Base-by-base conservation (phyloP, 2,113 vertebrate species). In the Ictidomys tridecemlineatus region DNA sequence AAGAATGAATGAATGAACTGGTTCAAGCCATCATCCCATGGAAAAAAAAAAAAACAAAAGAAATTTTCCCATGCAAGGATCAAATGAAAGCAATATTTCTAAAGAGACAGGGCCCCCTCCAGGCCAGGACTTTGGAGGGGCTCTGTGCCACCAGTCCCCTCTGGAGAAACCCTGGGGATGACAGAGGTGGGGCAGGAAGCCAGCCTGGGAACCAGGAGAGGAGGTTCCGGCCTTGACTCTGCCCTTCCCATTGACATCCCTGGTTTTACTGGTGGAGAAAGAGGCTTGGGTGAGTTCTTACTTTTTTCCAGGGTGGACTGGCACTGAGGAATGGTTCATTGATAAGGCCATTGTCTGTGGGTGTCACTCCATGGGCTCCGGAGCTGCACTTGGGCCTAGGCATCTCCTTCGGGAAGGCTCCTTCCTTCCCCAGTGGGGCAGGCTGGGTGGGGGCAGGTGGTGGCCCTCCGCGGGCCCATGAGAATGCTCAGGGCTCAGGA, bases 401-500 rank as follows among this genome's bases (percentile, higher is more conserved):
- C 34, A 45, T 96, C 90, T 94, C 67, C 48, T 93, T 45, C 14
- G 30, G n/a, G 78, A 93, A 90, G n/a, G 39, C 65, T 48, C 28
- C 22, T 37, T 20, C 8, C 30, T 39, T 74, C 61, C 37, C 72
- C 77, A 22, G 6, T 24, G 80, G 45, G 70, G 6, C 28, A 24
- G n/a, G 70, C 12, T 37, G 18, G 0, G 0, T 37, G n/a, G 9
- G n/a, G 7, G 11, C 13, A 10, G 80, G 45, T 42, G 2, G 0
- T 28, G 56, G 78, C 78, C 65, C 72, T 26, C 63, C 65, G 32
- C 4, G 4, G 65, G 53, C 70, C 70, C 28, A 0, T 4, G 37
- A 10, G 30, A 58, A 58, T 79, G 48, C 61, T 58, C 67, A 42
- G 37, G 24, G 56, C n/a, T 56, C 39, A 1, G 0, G 24, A 72